A percentile compares a stretch with the other conserved stretches of the same genome.
Evolutionary conservation across 2,797 vertebrate genomes (phyloP).

Genomic region (Enteromius argenteus): DNA sequence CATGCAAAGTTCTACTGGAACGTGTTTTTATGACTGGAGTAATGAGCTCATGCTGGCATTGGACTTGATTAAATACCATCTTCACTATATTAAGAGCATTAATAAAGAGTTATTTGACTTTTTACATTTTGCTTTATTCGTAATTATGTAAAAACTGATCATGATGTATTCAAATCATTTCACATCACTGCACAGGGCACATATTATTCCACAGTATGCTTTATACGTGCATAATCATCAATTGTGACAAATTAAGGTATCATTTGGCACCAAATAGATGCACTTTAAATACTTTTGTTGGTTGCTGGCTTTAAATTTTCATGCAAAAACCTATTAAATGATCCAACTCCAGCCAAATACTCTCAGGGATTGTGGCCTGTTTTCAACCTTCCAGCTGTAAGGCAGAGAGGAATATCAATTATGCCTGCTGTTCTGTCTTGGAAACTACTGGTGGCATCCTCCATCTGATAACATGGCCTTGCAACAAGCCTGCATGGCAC

Average conservation of each 20-base stretch:
- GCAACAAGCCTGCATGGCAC: constrained; percentile 16
- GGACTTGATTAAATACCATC: background rate
- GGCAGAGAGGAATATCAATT: constrained; percentile 26
- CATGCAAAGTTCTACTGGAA: background rate
- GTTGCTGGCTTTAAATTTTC: background rate
- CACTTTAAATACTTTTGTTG: background rate
- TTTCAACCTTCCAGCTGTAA: background rate
- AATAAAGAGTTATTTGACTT: background rate
- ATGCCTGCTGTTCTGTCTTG: constrained; percentile 24
- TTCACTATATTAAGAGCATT: background rate
- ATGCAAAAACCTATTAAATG: background rate
- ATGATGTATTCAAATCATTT: background rate
- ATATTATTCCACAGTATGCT: background rate
- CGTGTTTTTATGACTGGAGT: background rate
- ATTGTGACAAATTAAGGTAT: background rate
- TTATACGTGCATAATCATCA: background rate
- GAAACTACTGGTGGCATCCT: constrained; percentile 29
- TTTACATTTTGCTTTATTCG: background rate
- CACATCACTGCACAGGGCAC: background rate
- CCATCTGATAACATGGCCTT: constrained; percentile 40
- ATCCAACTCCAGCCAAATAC: background rate
- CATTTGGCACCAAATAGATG: background rate
- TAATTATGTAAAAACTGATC: background rate
- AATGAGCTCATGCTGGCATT: background rate
- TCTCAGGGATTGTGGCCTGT: constrained; percentile 15